A percentile compares a stretch with the other conserved stretches of the same genome.
Conservation (phyloP, 2,797 vertebrate genomes). For the Adelosebastes latens region DNA sequence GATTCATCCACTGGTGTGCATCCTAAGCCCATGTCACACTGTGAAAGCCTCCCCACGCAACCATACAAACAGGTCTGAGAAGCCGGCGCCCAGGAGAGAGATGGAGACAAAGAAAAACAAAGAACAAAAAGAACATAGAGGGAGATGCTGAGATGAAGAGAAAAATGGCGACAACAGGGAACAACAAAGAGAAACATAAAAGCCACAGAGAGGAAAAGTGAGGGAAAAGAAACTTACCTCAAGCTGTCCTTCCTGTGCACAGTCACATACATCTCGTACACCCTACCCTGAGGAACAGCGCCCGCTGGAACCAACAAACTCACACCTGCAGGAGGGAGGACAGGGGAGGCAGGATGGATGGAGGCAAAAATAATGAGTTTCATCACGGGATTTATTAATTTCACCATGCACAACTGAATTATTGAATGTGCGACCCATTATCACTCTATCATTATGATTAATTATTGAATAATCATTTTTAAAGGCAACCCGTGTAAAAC, state of each 20-base stretch:
- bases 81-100: constrained; percentile 10
- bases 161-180: constrained; percentile 21
- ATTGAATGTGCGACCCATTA: constrained; percentile 41
- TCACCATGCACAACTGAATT: constrained; percentile 41
- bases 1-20: constrained; percentile 21
- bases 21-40: constrained; percentile 18
- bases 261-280: constrained; percentile 97
- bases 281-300: constrained; percentile 92
- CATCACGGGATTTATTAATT: constrained; percentile 44
- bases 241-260: constrained; percentile 96
- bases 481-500: constrained; percentile 32
- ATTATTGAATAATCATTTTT: constrained; percentile 39
- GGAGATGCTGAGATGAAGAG: constrained; percentile 20
- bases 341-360: constrained; percentile 7
- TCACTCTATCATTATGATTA: constrained; percentile 44
- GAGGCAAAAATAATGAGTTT: constrained; percentile 33
- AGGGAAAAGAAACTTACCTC: constrained; percentile 82
- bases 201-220: background rate
- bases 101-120: constrained; percentile 9
- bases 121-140: constrained; percentile 1
- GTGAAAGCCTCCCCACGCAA: constrained; percentile 18
- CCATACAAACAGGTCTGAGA: constrained; percentile 25
- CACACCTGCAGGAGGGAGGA: constrained; percentile 84
- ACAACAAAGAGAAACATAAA: background rate
- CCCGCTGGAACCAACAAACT: constrained; percentile 95